Percentiles rank a stretch among this genome's conserved stretches.
phyloP scores from a whole-genome alignment of 1,140 invertebrate genomes.

The Sogatella furcifera region DNA sequence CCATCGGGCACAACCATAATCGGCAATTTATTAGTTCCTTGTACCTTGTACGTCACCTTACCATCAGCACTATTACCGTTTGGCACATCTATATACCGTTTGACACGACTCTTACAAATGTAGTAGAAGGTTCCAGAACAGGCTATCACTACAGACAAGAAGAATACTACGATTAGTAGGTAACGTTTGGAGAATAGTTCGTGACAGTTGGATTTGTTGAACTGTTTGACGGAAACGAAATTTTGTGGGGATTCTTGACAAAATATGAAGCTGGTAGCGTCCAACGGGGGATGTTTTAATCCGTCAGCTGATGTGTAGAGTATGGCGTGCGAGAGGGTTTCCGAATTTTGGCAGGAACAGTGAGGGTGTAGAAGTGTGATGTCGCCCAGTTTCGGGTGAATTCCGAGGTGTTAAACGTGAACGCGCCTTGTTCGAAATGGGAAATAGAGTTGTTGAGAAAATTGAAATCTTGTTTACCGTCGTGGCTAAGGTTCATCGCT shows the following conservation, averaged over 20 bases:
- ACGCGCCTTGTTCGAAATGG: slow-evolving; percentile 41
- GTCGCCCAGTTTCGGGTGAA: slow-evolving; percentile 42
- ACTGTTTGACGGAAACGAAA: slow-evolving; percentile 18
- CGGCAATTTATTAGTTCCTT: slow-evolving; percentile 12
- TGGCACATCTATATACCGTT: slow-evolving; percentile 37
- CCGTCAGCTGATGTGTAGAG: slow-evolving; percentile 33
- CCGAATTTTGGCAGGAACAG: slow-evolving; percentile 45
- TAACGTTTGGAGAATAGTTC: slow-evolving; percentile 1
- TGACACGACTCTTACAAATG: slow-evolving; percentile 30
- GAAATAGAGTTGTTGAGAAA: slow-evolving; percentile 54
- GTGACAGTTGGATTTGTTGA: slow-evolving; percentile 7
- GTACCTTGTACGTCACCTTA: slow-evolving; percentile 16
- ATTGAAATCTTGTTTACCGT: slow-evolving; percentile 36
- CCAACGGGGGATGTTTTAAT: slow-evolving; percentile 5
- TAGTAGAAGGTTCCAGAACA: slow-evolving; percentile 29
- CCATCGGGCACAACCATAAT: slow-evolving; percentile 62
- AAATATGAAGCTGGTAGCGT: slow-evolving; percentile 19
- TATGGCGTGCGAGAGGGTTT: slow-evolving; percentile 34
- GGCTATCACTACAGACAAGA: slow-evolving; percentile 28
- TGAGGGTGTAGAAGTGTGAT: slow-evolving; percentile 41
- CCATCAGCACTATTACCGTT: slow-evolving; percentile 23
- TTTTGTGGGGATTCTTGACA: slow-evolving; percentile 7
- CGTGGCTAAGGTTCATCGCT: slow-evolving; percentile 22
- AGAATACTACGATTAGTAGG: slow-evolving; percentile 5
- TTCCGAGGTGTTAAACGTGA: slow-evolving; percentile 43